phyloP scores from a whole-genome alignment of 2,113 vertebrate genomes.

The Neoarius graeffei region DNA sequence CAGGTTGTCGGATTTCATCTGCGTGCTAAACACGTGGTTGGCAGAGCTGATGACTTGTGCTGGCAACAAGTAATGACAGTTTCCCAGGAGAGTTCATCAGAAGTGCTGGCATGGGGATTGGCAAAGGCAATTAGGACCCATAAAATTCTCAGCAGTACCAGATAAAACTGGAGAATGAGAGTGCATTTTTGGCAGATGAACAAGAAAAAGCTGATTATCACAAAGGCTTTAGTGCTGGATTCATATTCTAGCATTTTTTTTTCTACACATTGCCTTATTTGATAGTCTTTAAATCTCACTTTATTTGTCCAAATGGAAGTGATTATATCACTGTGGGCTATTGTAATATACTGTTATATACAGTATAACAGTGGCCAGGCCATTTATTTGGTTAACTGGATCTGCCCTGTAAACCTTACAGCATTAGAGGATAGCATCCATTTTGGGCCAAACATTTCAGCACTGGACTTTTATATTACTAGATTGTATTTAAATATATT shows the following conservation, averaged over 20 bases:
- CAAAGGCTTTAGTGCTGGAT: constrained; percentile 57
- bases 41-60: constrained; percentile 74
- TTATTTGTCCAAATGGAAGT: constrained; percentile 7
- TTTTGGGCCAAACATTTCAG: neutral
- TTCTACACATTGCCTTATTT: neutral
- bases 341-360: neutral
- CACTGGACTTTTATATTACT: neutral
- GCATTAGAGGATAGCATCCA: neutral
- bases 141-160: constrained; percentile 65
- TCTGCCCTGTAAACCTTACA: neutral
- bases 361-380: too few relatives aligned
- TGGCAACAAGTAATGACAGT: constrained; percentile 70
- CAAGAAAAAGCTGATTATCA: constrained; percentile 74
- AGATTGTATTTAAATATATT: constrained; percentile 1
- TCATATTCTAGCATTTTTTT: constrained; percentile 28
- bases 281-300: neutral
- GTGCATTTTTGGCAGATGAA: constrained; percentile 73
- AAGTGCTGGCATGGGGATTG: constrained; percentile 62
- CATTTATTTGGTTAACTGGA: constrained; percentile 6
- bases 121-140: constrained; percentile 72
- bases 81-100: constrained; percentile 69
- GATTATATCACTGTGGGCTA: neutral
- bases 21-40: constrained; percentile 59
- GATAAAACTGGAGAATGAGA: constrained; percentile 58
- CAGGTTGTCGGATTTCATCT: constrained; percentile 61